Base-by-base conservation (phyloP, 2,113 vertebrate genomes). In the Labeo rohita region DNA sequence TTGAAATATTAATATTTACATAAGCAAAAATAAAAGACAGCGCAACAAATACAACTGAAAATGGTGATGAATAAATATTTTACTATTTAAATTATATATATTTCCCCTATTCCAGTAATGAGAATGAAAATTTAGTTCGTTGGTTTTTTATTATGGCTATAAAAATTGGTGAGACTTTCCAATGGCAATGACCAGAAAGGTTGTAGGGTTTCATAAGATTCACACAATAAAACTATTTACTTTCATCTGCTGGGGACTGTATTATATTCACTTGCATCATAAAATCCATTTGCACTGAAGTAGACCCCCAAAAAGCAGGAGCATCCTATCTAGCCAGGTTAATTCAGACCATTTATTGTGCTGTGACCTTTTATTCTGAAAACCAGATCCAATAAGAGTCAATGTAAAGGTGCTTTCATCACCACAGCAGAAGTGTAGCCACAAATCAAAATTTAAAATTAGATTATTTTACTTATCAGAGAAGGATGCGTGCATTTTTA, bases 361-460 rank as follows among this genome's bases (percentile, higher is more conserved):
- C 43, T 45, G 12, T 66, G 79, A 81, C 2, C n/a, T 4, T 52
- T 68, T 23, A 39, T 68, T 21, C 45, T 68, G 21, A 81, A 50
- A 66, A 21, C 47, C 45, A 70, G 23, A 68, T 82, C 16, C 47
- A 68, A 82, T 82, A 70, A 82, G 23, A 70, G 28, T 6, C 12
- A 82, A 12, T 21, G 16, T 8, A 21, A 34, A n/a, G 16, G 28
- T 36, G 63, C 23, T 77, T 54, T 36, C 75, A 52, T 54, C 23
- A 81, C 49, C 12, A 47, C 23, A 66, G 43, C 18, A 23, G 45
- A 49, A 49, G 21, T 65, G 43, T 8, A 65, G 59, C 79, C 8
- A 65, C 43, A 70, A 49, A 82, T 68, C 80, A 13, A 28, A 36
- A 82, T 66, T 81, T 81, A 16, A 66, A 15, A 80, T 80, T 47